Base-by-base conservation (phyloP, 2,113 vertebrate genomes). In the Pseudonaja textilis region DNA sequence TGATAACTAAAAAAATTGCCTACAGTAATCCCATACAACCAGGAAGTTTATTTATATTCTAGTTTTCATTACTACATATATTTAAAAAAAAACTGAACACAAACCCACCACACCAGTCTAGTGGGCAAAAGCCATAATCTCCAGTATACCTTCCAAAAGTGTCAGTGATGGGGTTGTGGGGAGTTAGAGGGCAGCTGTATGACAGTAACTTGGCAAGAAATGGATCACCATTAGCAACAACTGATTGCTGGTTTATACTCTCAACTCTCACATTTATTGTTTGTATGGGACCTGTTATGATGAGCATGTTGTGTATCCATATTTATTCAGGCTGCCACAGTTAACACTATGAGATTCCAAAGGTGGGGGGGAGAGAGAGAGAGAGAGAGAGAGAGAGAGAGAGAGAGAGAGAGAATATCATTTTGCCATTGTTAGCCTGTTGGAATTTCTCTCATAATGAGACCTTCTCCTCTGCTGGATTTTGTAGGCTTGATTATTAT, bases 401-500 rank as follows among this genome's bases (percentile, higher is more conserved):
- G 47, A 23, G 89, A 86, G 42, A 42, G 42, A 42, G 42, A 42
- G 42, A 42, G 42, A 42, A n/a, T n/a, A n/a, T 92, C 87, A 89
- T 81, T 88, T 92, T 74, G 86, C 56, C 45, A 90, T 90, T 61
- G 91, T 90, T 86, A 87, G 56, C 45, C 55, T 93, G 56, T 87
- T 90, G 55, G 88, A 93, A 90, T 90, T 93, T 93, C 9, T 61
- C 88, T 90, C 89, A 87, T 93, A 93, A 93, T 93, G 92, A 93
- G 92, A 90, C 89, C 89, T 64, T 90, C 85, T 52, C 47, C 74
- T 90, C 88, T 93, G 29, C 90, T 86, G 89, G 89, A 57, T 90
- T 57, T 93, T 86, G 61, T 64, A 93, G 89, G 42, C 56, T 93
- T 93, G 87, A 93, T 90, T 90, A 93, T 93, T 90, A 86, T n/a